phyloP scores from a whole-genome alignment of 2,888 invertebrate species.

The Caenorhabditis sulstoni region DNA sequence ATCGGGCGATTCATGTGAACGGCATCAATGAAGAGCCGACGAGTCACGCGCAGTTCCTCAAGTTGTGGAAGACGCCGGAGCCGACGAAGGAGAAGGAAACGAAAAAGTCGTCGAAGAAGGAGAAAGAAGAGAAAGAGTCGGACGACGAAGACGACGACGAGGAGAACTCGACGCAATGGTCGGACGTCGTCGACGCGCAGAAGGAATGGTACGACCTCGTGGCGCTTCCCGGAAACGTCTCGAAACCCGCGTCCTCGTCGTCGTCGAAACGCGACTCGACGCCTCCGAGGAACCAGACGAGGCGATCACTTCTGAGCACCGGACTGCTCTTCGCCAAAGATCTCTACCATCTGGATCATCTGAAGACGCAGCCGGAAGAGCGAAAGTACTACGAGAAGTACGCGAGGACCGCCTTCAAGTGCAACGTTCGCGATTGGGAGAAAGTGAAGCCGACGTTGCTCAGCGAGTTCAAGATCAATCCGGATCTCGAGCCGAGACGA shows the following conservation, averaged over 20 bases:
- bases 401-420: slow-evolving; percentile 53
- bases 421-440: slow-evolving; percentile 62
- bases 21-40: slow-evolving; percentile 67
- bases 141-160: slow-evolving; percentile 72
- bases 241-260: not conserved
- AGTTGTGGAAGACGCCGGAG: slow-evolving; percentile 68
- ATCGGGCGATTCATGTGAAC: slow-evolving; percentile 62
- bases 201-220: slow-evolving; percentile 54
- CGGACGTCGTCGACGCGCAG: slow-evolving; percentile 58
- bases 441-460: slow-evolving; percentile 66
- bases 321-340: slow-evolving; percentile 69
- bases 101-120: slow-evolving; percentile 52
- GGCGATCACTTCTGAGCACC: slow-evolving; percentile 39
- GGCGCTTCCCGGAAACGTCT: slow-evolving; percentile 36
- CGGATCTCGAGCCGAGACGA: slow-evolving; percentile 44
- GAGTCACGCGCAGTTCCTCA: slow-evolving; percentile 63
- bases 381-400: slow-evolving; percentile 60
- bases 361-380: slow-evolving; percentile 47
- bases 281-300: slow-evolving; percentile 2
- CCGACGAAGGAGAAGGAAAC: slow-evolving; percentile 59
- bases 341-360: slow-evolving; percentile 64
- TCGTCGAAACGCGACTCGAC: slow-evolving; percentile 1
- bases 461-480: slow-evolving; percentile 56
- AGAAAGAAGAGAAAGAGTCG: slow-evolving; percentile 60
- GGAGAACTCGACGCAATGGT: slow-evolving; percentile 54